phyloP scores from a whole-genome alignment of 2,797 vertebrate species.

The Hoplostethus mediterraneus region DNA sequence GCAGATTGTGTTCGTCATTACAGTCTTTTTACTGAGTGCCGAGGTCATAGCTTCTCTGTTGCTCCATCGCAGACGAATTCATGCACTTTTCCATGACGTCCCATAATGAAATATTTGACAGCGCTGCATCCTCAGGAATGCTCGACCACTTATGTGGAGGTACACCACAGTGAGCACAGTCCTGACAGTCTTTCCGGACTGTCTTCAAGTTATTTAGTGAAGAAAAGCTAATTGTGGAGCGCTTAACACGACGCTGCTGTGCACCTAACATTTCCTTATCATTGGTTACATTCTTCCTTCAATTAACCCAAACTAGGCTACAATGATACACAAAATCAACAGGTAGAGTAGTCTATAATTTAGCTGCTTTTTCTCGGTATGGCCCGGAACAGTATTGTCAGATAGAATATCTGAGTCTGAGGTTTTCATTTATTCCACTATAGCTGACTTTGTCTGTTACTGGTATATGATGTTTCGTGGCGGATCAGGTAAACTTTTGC shows the following conservation, averaged over 20 bases:
- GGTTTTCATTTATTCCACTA: not conserved
- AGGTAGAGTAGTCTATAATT: not conserved
- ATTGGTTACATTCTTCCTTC: not conserved
- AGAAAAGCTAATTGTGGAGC: constrained; percentile 17
- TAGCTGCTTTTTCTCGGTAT: not conserved
- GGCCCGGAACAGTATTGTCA: not conserved
- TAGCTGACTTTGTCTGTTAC: not conserved
- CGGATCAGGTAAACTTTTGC: too few species aligned
- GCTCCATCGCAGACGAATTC: constrained; percentile 72
- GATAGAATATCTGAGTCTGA: not conserved
- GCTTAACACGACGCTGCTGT: not conserved
- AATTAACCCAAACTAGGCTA: not conserved
- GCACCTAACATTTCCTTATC: not conserved
- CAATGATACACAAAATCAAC: not conserved
- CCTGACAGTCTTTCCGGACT: constrained; percentile 70
- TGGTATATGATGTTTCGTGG: not conserved
- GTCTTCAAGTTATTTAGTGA: constrained; percentile 55
- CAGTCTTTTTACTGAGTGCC: constrained; percentile 32
- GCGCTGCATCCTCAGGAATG: constrained; percentile 86
- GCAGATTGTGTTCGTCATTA: constrained; percentile 58
- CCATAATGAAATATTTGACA: constrained; percentile 90
- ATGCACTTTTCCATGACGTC: constrained; percentile 92
- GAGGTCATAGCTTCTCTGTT: constrained; percentile 61
- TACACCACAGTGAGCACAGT: constrained; percentile 71
- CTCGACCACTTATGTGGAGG: constrained; percentile 82